A percentile compares a stretch with the other conserved stretches of the same genome.
Evolutionary conservation across 37 sponge, comb jelly and placozoan species (phyloP).

Genomic region (Diacarnus erythraeanus): DNA sequence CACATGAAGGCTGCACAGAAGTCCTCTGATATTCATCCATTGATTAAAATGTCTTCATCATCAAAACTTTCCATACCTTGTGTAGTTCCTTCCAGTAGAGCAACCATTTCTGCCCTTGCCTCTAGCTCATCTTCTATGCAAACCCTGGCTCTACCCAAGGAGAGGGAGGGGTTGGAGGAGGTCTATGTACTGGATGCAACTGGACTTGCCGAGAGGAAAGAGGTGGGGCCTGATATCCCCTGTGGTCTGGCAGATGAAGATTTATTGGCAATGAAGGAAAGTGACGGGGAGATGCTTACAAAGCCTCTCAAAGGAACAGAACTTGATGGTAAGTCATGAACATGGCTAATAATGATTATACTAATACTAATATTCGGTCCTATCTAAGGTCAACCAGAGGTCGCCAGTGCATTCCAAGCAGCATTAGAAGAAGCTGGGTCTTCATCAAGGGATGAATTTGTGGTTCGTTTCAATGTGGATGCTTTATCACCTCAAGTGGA

Average conservation of each 20-base stretch:
- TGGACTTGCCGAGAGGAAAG: constrained; percentile 22
- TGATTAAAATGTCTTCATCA: too few species aligned
- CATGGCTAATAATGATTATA: background rate
- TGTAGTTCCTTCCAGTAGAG: too few species aligned
- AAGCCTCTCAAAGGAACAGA: background rate
- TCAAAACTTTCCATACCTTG: too few species aligned
- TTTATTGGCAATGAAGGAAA: background rate
- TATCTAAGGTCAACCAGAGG: constrained; percentile 35
- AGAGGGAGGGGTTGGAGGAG: background rate
- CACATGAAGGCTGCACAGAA: too few species aligned
- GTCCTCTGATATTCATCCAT: too few species aligned
- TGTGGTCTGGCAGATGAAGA: background rate
- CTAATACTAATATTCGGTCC: background rate
- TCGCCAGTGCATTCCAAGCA: constrained; percentile 25
- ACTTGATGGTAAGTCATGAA: background rate
- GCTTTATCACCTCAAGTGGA: constrained; percentile 62
- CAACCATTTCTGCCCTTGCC: background rate
- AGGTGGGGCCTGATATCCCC: constrained; percentile 28
- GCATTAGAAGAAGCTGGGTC: constrained; percentile 45
- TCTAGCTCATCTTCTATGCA: background rate
- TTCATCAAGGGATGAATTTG: constrained; percentile 44
- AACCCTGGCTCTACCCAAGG: background rate
- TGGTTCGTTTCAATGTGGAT: constrained; percentile 80
- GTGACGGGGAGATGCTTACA: background rate
- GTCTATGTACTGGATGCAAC: constrained; percentile 7